These are phyloP conservation scores for Ctenopoma kingsleyae DNA, from an alignment of 2,797 vertebrate genomes.

Conservation along the genomic window DNA sequence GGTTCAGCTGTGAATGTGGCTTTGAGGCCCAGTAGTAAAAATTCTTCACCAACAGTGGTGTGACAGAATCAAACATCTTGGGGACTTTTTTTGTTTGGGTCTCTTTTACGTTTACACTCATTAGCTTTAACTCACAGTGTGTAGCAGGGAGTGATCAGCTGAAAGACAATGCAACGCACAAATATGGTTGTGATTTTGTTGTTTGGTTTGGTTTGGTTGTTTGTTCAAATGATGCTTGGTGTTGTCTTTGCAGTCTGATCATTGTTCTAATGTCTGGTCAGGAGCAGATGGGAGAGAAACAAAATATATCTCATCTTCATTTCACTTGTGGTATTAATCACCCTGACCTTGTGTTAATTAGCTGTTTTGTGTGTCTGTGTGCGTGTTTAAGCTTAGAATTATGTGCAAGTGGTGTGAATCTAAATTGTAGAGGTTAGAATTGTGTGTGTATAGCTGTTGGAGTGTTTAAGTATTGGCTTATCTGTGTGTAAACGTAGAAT, in stretches of 20 bases:
- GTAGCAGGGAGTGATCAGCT: conserved; percentile 30
- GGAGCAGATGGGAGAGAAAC: conserved; percentile 70
- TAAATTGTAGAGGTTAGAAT: conserved; percentile 15
- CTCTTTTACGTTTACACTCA: conserved; percentile 34
- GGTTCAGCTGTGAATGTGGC: conserved; percentile 42
- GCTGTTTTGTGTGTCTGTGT: conserved; percentile 23
- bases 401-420: no score
- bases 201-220: conserved; percentile 29
- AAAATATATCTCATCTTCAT: conserved; percentile 59
- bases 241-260: conserved; percentile 16
- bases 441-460: conserved; percentile 20
- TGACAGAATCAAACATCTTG: conserved; percentile 25
- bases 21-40: conserved; percentile 25
- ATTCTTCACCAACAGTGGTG: conserved; percentile 4
- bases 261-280: conserved; percentile 25
- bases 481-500: conserved; percentile 27
- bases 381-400: background rate
- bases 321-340: conserved; percentile 63
- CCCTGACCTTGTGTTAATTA: conserved; percentile 51
- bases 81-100: conserved; percentile 34
- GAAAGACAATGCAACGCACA: conserved; percentile 15
- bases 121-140: conserved; percentile 33
- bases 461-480: conserved; percentile 33
- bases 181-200: conserved; percentile 28
- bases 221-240: conserved; percentile 19